A percentile compares a stretch with the other conserved stretches of the same genome.
Evolutionary conservation across 2,888 invertebrate genomes (phyloP).

Genomic region (Isoperla grammatica): DNA sequence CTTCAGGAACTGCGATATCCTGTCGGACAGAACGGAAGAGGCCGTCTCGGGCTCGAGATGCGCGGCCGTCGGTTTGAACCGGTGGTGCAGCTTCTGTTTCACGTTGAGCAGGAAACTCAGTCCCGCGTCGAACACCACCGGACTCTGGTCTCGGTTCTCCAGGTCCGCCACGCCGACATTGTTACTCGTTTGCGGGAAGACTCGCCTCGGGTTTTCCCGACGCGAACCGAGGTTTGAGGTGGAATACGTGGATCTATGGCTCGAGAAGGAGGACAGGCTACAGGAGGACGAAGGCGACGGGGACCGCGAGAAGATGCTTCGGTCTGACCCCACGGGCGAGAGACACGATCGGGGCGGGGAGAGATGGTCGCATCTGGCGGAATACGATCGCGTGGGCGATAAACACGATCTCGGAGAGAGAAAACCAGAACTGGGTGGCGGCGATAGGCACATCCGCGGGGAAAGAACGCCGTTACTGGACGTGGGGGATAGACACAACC

Average conservation of each 20-base stretch:
- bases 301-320: constrained; percentile 35
- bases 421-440: no score
- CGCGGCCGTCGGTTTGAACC: constrained; percentile 59
- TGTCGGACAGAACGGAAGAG: constrained; percentile 66
- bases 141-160: constrained; percentile 62
- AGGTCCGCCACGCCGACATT: constrained; percentile 35
- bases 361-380: constrained; percentile 23
- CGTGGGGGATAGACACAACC: neutral
- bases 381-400: constrained; percentile 24
- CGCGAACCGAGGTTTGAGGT: constrained; percentile 4
- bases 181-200: constrained; percentile 55
- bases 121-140: constrained; percentile 77
- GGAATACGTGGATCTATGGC: constrained; percentile 38
- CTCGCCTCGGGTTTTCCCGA: constrained; percentile 50
- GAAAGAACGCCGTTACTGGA: no score
- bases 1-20: constrained; percentile 73
- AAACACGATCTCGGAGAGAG: constrained; percentile 7
- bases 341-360: constrained; percentile 31
- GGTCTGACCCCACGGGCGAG: constrained; percentile 33
- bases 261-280: constrained; percentile 28
- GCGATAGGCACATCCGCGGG: no score
- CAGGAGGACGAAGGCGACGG: constrained; percentile 30
- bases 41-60: constrained; percentile 70
- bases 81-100: constrained; percentile 19
- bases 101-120: constrained; percentile 67